Evolutionary conservation across 2,113 vertebrate species (phyloP).

Genomic region (Lepidothrix coronata): DNA sequence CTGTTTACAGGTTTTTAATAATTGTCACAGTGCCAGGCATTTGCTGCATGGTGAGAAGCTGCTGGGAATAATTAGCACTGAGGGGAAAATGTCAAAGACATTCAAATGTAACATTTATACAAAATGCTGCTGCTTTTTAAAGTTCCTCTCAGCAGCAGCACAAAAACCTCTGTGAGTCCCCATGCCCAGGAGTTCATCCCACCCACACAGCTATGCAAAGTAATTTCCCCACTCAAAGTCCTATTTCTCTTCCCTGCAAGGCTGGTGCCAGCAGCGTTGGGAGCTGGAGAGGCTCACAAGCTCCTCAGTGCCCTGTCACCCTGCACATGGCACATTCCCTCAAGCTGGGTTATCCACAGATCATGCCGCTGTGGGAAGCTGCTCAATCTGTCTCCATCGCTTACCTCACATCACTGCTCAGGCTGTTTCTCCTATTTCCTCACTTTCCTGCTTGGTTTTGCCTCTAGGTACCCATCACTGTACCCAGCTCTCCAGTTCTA

Average conservation of each 20-base stretch:
- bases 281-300: accelerated
- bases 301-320: accelerated
- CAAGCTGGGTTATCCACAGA: accelerated
- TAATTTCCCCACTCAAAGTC: not conserved
- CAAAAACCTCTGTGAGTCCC: not conserved
- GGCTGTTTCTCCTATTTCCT: accelerated
- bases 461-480: accelerated
- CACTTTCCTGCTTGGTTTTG: not conserved
- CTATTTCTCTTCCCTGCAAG: not conserved
- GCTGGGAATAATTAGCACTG: not conserved
- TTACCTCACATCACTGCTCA: not conserved
- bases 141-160: not conserved
- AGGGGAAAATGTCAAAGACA: not conserved
- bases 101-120: not conserved
- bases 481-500: not conserved
- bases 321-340: not conserved
- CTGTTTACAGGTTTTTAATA: slow-evolving; percentile 29
- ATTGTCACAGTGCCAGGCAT: not conserved
- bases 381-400: not conserved
- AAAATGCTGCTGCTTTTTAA: not conserved
- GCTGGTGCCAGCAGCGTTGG: accelerated
- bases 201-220: not conserved
- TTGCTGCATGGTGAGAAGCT: not conserved
- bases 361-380: accelerated
- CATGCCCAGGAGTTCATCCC: accelerated